Evolutionary conservation across 2,113 vertebrate species (phyloP).

Genomic region (Carassius carassius): DNA sequence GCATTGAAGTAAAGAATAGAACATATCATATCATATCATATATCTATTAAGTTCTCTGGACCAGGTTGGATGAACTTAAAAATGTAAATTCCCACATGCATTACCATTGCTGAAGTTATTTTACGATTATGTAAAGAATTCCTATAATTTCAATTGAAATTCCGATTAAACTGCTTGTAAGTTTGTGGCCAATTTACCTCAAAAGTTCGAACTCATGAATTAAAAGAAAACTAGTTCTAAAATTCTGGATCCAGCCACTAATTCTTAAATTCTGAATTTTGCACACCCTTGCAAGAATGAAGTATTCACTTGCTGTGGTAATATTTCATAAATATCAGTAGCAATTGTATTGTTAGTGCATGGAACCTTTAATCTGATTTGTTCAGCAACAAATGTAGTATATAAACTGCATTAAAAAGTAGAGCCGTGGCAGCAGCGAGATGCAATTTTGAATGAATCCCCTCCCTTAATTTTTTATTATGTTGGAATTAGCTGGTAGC

Average conservation of each 20-base stretch:
- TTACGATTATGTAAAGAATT: too few relatives aligned
- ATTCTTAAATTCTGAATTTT: not conserved
- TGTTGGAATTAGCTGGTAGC: constrained; percentile 69
- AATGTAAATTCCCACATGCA: too few relatives aligned
- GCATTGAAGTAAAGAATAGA: too few relatives aligned
- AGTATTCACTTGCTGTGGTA: not conserved
- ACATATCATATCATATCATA: too few relatives aligned
- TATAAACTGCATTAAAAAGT: not conserved
- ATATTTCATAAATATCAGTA: too few relatives aligned
- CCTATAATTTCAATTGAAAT: too few relatives aligned
- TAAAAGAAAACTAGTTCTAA: not conserved
- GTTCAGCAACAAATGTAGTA: not conserved
- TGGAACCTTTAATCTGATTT: not conserved
- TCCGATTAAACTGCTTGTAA: too few relatives aligned
- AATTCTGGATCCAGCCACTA: not conserved
- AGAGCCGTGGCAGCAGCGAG: not conserved
- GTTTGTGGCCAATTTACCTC: too few relatives aligned
- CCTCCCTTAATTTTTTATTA: constrained; percentile 74
- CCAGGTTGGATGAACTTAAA: too few relatives aligned
- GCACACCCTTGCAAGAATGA: not conserved
- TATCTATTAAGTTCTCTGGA: too few relatives aligned
- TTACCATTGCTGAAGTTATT: too few relatives aligned
- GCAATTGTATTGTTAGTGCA: not conserved
- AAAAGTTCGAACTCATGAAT: not conserved
- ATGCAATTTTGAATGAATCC: constrained; percentile 59